Percentiles rank a stretch among this genome's conserved stretches.
These are phyloP conservation scores for Uloborus diversus DNA, from an alignment of 1,140 invertebrate species.

Conservation along the genomic window DNA sequence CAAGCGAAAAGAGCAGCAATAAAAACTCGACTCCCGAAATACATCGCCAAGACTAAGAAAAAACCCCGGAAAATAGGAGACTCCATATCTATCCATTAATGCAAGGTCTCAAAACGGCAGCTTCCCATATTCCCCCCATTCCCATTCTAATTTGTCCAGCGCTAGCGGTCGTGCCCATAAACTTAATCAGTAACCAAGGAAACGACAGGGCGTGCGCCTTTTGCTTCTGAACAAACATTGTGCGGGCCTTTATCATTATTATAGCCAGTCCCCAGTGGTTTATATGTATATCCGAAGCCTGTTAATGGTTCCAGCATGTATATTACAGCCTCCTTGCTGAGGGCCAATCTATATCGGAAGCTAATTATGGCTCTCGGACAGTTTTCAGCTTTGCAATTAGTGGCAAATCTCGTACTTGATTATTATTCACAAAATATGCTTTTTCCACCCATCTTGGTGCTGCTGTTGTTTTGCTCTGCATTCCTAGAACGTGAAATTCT, in stretches of 20 bases:
- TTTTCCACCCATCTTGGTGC: neutral
- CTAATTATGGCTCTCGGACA: conserved; percentile 37
- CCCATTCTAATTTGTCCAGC: conserved; percentile 54
- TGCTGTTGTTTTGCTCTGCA: no score
- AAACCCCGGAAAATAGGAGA: neutral
- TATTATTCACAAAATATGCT: neutral
- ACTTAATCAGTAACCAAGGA: conserved; percentile 52
- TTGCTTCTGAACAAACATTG: conserved; percentile 52
- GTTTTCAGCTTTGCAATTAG: conserved; percentile 29
- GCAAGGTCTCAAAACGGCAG: neutral
- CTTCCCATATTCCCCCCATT: conserved; percentile 28
- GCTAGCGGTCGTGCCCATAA: conserved; percentile 37
- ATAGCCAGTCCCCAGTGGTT: conserved; percentile 39
- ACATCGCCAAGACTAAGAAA: neutral
- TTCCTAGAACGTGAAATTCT: no score
- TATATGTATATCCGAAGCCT: conserved; percentile 33
- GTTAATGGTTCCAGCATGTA: conserved; percentile 43
- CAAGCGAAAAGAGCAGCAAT: no score
- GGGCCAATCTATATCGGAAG: conserved; percentile 46
- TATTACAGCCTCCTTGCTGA: conserved; percentile 45
- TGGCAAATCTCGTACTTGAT: neutral
- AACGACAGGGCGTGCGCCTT: conserved; percentile 34
- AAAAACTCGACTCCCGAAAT: no score
- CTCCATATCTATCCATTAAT: conserved; percentile 36
- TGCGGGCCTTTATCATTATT: conserved; percentile 50